phyloP scores from a whole-genome alignment of 2,797 vertebrate species.

The Cirrhinus mrigala region DNA sequence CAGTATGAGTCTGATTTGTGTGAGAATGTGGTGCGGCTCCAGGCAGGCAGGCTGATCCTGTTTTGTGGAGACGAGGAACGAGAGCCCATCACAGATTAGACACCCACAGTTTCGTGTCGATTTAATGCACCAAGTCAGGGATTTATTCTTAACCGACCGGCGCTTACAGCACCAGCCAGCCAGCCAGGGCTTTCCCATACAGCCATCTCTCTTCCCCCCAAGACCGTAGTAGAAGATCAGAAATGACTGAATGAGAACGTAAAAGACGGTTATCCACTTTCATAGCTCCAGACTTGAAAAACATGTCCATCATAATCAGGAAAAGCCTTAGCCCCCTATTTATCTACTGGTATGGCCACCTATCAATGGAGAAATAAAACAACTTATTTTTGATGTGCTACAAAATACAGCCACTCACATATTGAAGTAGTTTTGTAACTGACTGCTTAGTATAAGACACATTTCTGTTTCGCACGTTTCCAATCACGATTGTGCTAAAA shows the following conservation, averaged over 20 bases:
- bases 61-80: constrained; percentile 79
- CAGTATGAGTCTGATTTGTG: constrained; percentile 78
- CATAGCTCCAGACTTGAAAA: constrained; percentile 18
- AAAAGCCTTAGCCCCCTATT: constrained; percentile 22
- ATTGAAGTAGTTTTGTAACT: background rate
- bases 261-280: constrained; percentile 24
- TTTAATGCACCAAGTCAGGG: constrained; percentile 81
- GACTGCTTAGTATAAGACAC: background rate
- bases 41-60: constrained; percentile 81
- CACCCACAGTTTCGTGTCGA: constrained; percentile 83
- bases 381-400: background rate
- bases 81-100: constrained; percentile 83
- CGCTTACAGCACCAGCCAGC: constrained; percentile 58
- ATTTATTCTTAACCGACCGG: constrained; percentile 76
- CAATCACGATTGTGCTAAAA: constrained; percentile 40
- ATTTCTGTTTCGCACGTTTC: constrained; percentile 37
- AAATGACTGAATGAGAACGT: constrained; percentile 29
- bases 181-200: constrained; percentile 72
- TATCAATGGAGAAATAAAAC: constrained; percentile 10
- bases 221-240: constrained; percentile 31
- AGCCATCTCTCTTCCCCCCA: constrained; percentile 61
- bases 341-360: background rate
- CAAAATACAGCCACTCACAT: background rate
- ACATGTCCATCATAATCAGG: background rate
- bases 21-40: constrained; percentile 78